phyloP scores from a whole-genome alignment of 2,888 invertebrate species.

The Macaria liturata region DNA sequence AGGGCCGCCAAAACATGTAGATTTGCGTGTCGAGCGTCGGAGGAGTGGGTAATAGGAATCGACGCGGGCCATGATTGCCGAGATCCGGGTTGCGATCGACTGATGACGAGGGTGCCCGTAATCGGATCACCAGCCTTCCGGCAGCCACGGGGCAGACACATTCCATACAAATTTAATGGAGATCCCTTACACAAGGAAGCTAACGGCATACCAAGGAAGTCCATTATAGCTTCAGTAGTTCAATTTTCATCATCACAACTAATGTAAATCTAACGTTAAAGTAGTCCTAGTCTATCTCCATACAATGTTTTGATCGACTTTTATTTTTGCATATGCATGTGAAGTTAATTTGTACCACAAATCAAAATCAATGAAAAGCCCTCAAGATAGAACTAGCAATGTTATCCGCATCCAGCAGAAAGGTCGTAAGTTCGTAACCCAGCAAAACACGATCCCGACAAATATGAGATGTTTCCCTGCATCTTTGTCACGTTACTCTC shows the following conservation, averaged over 20 bases:
- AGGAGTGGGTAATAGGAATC: constrained; percentile 33
- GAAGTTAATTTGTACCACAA: no score
- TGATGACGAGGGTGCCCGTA: constrained; percentile 49
- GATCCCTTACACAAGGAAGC: background rate
- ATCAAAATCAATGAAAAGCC: no score
- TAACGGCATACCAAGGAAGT: no score
- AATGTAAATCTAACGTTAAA: no score
- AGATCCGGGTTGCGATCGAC: constrained; percentile 42
- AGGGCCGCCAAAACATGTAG: no score
- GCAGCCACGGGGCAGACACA: constrained; percentile 7
- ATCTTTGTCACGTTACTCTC: constrained; percentile 18
- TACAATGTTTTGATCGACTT: no score
- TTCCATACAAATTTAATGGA: background rate
- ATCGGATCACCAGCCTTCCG: constrained; percentile 50
- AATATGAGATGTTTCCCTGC: constrained; percentile 15
- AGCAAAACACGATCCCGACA: constrained; percentile 4
- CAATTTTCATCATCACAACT: no score
- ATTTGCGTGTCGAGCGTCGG: constrained; percentile 1
- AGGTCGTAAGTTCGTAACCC: constrained; percentile 6
- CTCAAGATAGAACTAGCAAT: background rate
- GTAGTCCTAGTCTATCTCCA: no score
- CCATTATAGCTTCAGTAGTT: no score
- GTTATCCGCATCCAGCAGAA: constrained; percentile 6
- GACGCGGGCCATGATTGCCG: constrained; percentile 47
- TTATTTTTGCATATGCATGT: no score